Percentiles rank a stretch among this genome's conserved stretches.
Conservation (phyloP, 1,140 invertebrate genomes). For the Catajapyx aquilonaris region DNA sequence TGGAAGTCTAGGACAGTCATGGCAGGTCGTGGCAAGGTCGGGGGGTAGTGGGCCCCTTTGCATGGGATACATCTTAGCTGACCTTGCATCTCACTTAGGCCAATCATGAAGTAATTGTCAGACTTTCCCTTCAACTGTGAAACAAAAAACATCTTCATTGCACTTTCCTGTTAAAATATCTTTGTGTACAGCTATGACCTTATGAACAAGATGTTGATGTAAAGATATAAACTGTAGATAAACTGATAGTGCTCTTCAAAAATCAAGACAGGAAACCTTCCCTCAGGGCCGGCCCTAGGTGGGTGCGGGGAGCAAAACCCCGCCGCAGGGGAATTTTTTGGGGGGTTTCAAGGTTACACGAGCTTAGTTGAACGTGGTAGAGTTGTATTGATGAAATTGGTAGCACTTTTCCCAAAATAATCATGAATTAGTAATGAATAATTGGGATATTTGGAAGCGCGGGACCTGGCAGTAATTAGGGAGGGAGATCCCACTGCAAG, state of each 20-base stretch:
- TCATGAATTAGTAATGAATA: too few species aligned
- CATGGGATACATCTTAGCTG: constrained; percentile 62
- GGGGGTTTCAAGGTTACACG: too few species aligned
- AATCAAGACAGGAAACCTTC: neutral
- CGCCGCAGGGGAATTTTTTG: too few species aligned
- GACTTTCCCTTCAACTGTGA: constrained; percentile 39
- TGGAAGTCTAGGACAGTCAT: too few species aligned
- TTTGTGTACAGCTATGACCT: neutral
- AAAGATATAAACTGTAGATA: neutral
- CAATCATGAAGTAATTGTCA: constrained; percentile 63
- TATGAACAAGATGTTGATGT: neutral
- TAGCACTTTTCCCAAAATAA: too few species aligned
- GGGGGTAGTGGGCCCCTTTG: constrained; percentile 67
- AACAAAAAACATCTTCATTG: constrained; percentile 10
- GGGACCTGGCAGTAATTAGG: too few species aligned
- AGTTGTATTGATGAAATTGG: too few species aligned
- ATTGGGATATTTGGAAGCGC: too few species aligned
- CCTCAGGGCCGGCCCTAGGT: too few species aligned
- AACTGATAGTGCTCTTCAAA: neutral
- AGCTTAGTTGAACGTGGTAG: too few species aligned
- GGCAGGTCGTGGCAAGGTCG: constrained; percentile 67
- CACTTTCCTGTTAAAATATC: constrained; percentile 6
- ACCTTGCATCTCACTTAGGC: constrained; percentile 49
- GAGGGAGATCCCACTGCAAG: too few species aligned
- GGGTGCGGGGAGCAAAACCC: too few species aligned